Base-by-base conservation (phyloP, 2,888 invertebrate species). In the Torymus tubicola region DNA sequence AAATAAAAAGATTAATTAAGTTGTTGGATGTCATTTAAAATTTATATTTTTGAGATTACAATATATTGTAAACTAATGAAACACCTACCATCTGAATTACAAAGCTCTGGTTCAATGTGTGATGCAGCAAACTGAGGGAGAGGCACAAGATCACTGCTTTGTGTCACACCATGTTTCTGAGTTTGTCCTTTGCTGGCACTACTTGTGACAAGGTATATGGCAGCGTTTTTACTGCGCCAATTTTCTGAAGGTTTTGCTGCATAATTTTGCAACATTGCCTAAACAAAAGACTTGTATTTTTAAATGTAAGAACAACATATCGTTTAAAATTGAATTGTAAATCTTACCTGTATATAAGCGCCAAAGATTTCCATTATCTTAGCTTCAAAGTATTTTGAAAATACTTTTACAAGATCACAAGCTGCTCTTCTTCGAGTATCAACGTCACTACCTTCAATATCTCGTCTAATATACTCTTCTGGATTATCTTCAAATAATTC, bases 401-500 rank as follows among this genome's bases (percentile, higher is more conserved):
- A 92, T 0, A 98, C 96, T 89, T 96, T 96, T 24, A 99, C 99
- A 75, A 99, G 93, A 92, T 99, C 99, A 92, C 99, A 98, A 65
- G 99, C 99, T 31, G 99, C 97, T 83, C 99, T 93, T 31, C 99
- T 93, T 71, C 99, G 93, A 0, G 99, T 99, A 90, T 99, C 99
- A 82, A 98, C 96, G 91, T 99, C 99, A 11, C 98, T 98, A 8
- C 99, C 99, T 92, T 99, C 99, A 83, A 99, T 97, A 91, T 99
- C 99, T 52, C 98, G 93, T 3, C 98, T 93, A 82, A 98, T 97
- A 89, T 98, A 99, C 91, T 99, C 99, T 88, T 99, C 98, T 0
- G 99, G 97, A 89, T 99, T 99, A 89, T 99, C 99, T 90, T 98
- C 98, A 91, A 99, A 99, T 64, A 98, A 90, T 90, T 99, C 99